phyloP scores from a whole-genome alignment of 2,797 vertebrate genomes.

The Mus spretus region DNA sequence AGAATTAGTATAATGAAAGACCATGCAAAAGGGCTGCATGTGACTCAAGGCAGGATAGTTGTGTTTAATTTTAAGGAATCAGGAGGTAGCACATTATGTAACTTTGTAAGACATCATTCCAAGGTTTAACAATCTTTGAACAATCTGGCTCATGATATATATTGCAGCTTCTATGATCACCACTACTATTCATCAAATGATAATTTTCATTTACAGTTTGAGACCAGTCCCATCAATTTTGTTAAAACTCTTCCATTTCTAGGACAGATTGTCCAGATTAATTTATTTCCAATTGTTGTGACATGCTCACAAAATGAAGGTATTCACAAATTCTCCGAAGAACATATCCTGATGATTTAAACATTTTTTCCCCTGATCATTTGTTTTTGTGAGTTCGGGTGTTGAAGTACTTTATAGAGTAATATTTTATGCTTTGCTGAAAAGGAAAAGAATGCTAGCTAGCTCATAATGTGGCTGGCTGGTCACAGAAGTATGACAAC shows the following conservation, averaged over 20 bases:
- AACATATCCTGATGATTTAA: conserved; percentile 57
- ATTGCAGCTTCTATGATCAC: conserved; percentile 41
- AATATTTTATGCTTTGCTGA: conserved; percentile 33
- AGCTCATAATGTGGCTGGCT: background rate
- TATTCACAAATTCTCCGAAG: conserved; percentile 58
- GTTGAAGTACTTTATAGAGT: background rate
- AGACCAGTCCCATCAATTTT: conserved; percentile 59
- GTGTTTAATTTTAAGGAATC: conserved; percentile 66
- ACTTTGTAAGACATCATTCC: conserved; percentile 45
- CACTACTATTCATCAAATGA: conserved; percentile 65
- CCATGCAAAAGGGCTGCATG: background rate
- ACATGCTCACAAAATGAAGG: conserved; percentile 56
- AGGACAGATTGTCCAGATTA: conserved; percentile 49
- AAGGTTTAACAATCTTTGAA: background rate
- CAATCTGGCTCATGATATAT: background rate
- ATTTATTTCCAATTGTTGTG: conserved; percentile 64
- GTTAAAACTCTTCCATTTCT: conserved; percentile 66
- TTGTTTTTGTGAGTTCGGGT: conserved; percentile 15
- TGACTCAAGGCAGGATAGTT: conserved; percentile 44
- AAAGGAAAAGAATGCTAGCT: conserved; percentile 4
- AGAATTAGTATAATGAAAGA: conserved; percentile 56
- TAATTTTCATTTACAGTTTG: conserved; percentile 54
- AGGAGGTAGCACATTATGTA: conserved; percentile 51
- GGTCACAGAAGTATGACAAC: background rate
- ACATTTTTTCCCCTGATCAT: conserved; percentile 33